These are phyloP conservation scores for Corythoichthys intestinalis DNA, from an alignment of 2,113 vertebrate genomes.

Conservation along the genomic window DNA sequence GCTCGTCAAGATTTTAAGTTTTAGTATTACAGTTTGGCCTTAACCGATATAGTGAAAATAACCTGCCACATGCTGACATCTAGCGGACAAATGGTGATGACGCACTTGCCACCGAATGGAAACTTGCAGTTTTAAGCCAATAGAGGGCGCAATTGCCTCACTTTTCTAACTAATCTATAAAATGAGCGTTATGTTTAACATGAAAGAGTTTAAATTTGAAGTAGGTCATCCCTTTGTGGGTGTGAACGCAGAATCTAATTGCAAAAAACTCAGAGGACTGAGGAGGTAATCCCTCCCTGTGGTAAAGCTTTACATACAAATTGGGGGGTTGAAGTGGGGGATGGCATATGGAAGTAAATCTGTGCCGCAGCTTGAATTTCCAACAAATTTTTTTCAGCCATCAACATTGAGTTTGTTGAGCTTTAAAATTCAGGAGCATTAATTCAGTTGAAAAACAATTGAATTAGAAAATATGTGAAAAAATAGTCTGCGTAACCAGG, in stretches of 20 bases:
- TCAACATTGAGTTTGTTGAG: background rate
- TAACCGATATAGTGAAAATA: background rate
- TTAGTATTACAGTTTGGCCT: no score
- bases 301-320: background rate
- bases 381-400: no score
- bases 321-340: background rate
- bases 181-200: background rate
- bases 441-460: no score
- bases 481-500: no score
- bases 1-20: no score
- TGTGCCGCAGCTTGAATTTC: no score
- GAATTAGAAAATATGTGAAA: no score
- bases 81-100: background rate
- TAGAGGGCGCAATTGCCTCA: constrained; percentile 53
- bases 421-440: no score
- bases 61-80: background rate
- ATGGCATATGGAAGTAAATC: no score
- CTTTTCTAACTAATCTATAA: background rate
- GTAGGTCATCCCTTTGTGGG: constrained; percentile 4
- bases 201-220: background rate
- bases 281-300: background rate
- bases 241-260: background rate
- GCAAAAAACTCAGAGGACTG: background rate
- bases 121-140: constrained; percentile 14
- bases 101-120: background rate